Evolutionary conservation across 2,113 vertebrate species (phyloP), one percentile per base, ranked within the genome.

Genomic region (Vanacampus margaritifer): DNA sequence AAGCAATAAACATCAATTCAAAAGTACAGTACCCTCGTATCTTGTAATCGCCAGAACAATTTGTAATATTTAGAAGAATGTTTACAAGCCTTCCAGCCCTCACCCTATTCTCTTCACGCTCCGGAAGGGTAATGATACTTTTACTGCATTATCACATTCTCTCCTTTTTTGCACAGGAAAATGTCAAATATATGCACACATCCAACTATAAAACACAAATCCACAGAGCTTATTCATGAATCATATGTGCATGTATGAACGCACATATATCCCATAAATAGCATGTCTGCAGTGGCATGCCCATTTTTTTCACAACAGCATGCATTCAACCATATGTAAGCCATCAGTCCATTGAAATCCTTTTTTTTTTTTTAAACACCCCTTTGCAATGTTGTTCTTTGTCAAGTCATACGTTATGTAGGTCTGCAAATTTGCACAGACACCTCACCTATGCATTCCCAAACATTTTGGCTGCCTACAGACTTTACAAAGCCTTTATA

Each of bases 151-250:
- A 83, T 72, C 64, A 73, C 70, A 79, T 74, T 65, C 75, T 68
- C 71, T 73, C 67, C 77, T 84, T 83, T 80, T 69, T 82, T 83
- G 70, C 72, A 75, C 50, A 67, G 68, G 61, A 65, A 80, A 81
- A 65, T 67, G 74, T 64, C 71, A 63, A 75, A 80, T 74, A 69
- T 53, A 67, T 57, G 46, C 56, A 67, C 36, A 74, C 43, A 7
- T 66, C 43, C 51, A 78, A 45, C 37, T 41, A 32, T 8, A 13
- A 43, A 0, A 0, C 61, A 57, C 28, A 61, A 10, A 39, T 23
- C 32, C 8, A 71, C 53, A 64, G 24, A 83, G 12, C 12, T n/a
- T 7, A 58, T 53, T 23, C 45, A 56, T 43, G 62, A 16, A 6
- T 26, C 32, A 50, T 59, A 2, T 59, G 3, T 41, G 23, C 61